Evolutionary conservation across 1,140 invertebrate genomes (phyloP).

Genomic region (Hycleus phaleratus): DNA sequence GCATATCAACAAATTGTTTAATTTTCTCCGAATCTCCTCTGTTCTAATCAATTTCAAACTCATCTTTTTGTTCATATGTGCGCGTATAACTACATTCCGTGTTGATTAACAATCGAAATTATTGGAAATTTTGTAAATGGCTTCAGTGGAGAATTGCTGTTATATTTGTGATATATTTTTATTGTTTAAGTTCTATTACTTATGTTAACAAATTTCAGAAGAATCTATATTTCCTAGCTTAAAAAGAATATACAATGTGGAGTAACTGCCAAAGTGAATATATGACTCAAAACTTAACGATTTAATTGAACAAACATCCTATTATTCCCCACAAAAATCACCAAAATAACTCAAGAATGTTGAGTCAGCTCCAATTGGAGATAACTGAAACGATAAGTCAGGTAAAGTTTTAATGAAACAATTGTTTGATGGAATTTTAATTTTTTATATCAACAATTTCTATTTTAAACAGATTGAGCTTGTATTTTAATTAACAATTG

Average conservation of each 20-base stretch:
- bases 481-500: slow-evolving; percentile 21
- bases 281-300: not conserved
- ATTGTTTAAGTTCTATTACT: slow-evolving; percentile 18
- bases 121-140: not conserved
- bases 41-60: not conserved
- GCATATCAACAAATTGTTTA: slow-evolving; percentile 6
- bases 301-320: too few species aligned
- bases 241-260: slow-evolving; percentile 7
- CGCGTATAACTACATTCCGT: slow-evolving; percentile 4
- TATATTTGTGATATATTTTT: slow-evolving; percentile 24
- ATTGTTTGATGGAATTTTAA: too few species aligned
- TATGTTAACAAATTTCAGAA: slow-evolving; percentile 14
- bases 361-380: too few species aligned
- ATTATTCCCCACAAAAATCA: too few species aligned
- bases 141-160: slow-evolving; percentile 6
- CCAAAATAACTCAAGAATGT: too few species aligned
- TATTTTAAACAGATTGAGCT: slow-evolving; percentile 20
- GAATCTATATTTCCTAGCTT: slow-evolving; percentile 16
- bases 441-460: not conserved
- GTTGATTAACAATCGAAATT: slow-evolving; percentile 1
- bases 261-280: slow-evolving; percentile 26
- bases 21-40: not conserved
- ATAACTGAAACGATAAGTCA: too few species aligned
- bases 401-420: too few species aligned
- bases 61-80: slow-evolving; percentile 5